Conservation (phyloP, 2,888 invertebrate species). For the Philopedon plagiatum region DNA sequence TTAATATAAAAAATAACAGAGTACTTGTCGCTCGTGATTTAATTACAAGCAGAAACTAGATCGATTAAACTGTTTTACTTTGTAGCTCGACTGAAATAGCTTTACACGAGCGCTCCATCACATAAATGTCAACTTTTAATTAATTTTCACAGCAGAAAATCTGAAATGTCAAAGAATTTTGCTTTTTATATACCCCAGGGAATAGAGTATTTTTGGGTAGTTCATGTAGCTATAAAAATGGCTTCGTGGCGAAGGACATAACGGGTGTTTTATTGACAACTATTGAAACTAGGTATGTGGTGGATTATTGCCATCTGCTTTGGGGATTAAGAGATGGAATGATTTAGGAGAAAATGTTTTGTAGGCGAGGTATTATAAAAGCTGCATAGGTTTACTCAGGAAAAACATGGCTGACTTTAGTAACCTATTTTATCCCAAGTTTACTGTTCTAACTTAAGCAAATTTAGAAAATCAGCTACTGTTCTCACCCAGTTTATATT, state of each 20-base stretch:
- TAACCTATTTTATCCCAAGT: too few species aligned
- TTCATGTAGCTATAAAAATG: background rate
- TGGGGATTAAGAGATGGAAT: too few species aligned
- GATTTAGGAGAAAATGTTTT: too few species aligned
- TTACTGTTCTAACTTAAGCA: too few species aligned
- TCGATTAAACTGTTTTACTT: conserved; percentile 27
- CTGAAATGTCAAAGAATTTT: conserved; percentile 14
- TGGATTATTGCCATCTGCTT: too few species aligned
- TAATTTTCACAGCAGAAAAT: conserved; percentile 24
- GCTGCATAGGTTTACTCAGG: too few species aligned
- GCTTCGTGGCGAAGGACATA: background rate
- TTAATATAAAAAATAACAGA: conserved; percentile 1
- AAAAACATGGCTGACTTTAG: too few species aligned
- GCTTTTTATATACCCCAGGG: conserved; percentile 10
- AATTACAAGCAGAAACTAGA: conserved; percentile 30
- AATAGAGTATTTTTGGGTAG: background rate
- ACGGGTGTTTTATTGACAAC: too few species aligned
- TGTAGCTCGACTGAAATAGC: conserved; percentile 28
- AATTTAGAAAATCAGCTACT: too few species aligned
- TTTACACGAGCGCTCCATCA: conserved; percentile 17
- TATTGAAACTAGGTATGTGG: too few species aligned
- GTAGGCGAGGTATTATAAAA: too few species aligned
- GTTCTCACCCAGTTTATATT: too few species aligned
- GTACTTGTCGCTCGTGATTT: conserved; percentile 26
- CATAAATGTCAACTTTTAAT: conserved; percentile 35